phyloP scores from a whole-genome alignment of 2,113 vertebrate species.

The Eleginops maclovinus region DNA sequence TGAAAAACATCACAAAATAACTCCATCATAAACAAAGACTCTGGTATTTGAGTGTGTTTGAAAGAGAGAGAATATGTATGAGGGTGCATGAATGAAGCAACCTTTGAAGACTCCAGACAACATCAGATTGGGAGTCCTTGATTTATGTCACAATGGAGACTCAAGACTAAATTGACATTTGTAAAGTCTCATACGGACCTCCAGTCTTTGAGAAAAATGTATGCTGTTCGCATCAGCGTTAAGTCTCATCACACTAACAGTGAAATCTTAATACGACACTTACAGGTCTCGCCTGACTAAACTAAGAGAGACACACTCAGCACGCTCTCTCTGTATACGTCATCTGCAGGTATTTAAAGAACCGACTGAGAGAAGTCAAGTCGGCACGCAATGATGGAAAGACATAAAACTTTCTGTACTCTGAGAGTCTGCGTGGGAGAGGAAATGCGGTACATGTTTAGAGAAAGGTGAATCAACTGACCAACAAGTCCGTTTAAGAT shows the following conservation, averaged over 20 bases:
- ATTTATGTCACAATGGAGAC: not conserved
- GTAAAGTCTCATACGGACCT: not conserved
- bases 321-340: conserved; percentile 1
- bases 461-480: not conserved
- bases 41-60: not conserved
- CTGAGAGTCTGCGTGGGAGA: not conserved
- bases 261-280: conserved; percentile 24
- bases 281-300: conserved; percentile 9
- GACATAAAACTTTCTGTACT: not conserved
- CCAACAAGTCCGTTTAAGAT: not conserved
- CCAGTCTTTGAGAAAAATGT: not conserved
- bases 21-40: conserved; percentile 7
- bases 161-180: not conserved
- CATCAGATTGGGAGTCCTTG: not conserved
- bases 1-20: conserved; percentile 11
- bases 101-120: not conserved
- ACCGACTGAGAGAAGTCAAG: conserved; percentile 12
- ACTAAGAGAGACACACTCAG: conserved; percentile 20
- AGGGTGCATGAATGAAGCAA: conserved; percentile 2
- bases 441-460: too few species aligned
- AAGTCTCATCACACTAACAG: not conserved
- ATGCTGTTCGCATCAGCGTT: not conserved
- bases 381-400: conserved; percentile 24
- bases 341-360: conserved; percentile 64
- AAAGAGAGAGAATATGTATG: conserved; percentile 6